Conservation (phyloP, 2,797 vertebrate species). For the Ctenopoma multispine region DNA sequence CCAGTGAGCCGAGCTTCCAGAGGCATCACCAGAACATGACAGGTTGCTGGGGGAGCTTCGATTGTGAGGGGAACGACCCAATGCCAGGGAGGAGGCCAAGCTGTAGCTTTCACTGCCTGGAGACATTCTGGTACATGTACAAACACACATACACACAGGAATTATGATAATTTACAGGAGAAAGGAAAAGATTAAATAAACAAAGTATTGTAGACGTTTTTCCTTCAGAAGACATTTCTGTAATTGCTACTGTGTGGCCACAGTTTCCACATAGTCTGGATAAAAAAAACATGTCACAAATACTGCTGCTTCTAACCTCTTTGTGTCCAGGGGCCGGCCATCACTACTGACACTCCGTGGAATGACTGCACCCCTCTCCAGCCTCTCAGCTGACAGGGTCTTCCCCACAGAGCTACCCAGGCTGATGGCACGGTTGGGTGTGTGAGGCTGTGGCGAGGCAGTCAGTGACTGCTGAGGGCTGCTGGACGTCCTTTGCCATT, state of each 20-base stretch:
- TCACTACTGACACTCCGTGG: conserved; percentile 99
- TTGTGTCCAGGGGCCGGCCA: conserved; percentile 92
- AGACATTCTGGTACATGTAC: conserved; percentile 88
- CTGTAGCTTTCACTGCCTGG: conserved; percentile 95
- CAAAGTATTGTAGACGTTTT: conserved; percentile 15
- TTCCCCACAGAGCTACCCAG: conserved; percentile 90
- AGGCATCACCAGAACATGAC: conserved; percentile 95
- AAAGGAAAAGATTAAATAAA: conserved; percentile 12
- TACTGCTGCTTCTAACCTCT: conserved; percentile 83
- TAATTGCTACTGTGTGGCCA: conserved; percentile 15
- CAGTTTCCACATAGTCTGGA: conserved; percentile 27
- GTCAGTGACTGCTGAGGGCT: conserved; percentile 89
- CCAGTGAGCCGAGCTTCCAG: conserved; percentile 89
- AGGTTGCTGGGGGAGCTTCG: conserved; percentile 97
- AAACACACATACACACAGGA: conserved; percentile 18
- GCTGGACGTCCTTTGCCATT: conserved; percentile 95
- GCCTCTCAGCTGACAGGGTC: conserved; percentile 88
- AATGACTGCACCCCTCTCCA: conserved; percentile 91
- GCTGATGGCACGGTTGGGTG: conserved; percentile 89
- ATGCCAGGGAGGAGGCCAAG: conserved; percentile 91
- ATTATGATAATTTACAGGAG: conserved; percentile 11
- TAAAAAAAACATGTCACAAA: background rate
- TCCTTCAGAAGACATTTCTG: conserved; percentile 43
- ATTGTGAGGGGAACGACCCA: conserved; percentile 93
- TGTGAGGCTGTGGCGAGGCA: conserved; percentile 89